These are phyloP conservation scores for Cyanoramphus novaezelandiae DNA, from an alignment of 2,113 vertebrate species.

Conservation along the genomic window DNA sequence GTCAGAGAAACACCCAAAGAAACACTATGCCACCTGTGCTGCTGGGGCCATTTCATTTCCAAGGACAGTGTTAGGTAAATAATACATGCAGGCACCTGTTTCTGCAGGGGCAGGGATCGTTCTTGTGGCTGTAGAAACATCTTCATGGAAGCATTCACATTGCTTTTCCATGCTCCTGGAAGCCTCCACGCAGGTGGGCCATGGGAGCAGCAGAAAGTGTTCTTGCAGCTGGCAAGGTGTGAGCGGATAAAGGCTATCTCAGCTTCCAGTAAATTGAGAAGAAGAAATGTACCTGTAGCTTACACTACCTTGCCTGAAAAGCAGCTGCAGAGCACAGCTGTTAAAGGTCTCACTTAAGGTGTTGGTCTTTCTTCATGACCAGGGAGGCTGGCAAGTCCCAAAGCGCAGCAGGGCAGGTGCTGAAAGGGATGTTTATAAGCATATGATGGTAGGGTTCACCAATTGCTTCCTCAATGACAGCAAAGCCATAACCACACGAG, in stretches of 20 bases:
- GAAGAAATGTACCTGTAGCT: background rate
- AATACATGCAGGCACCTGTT: background rate
- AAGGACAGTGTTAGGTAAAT: background rate
- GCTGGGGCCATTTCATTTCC: rapidly evolving
- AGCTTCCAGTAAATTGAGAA: background rate
- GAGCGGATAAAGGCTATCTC: background rate
- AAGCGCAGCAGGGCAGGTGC: background rate
- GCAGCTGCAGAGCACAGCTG: background rate
- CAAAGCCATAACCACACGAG: rapidly evolving
- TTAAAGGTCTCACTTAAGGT: background rate
- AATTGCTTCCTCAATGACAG: background rate
- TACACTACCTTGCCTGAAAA: background rate
- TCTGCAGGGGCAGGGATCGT: background rate
- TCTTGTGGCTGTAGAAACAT: background rate
- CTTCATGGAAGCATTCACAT: background rate
- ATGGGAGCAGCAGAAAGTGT: background rate
- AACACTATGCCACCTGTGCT: background rate
- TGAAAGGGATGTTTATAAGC: background rate
- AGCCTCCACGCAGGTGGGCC: background rate
- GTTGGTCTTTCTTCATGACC: background rate
- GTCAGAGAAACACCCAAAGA: background rate
- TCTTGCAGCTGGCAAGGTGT: background rate
- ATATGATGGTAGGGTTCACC: background rate
- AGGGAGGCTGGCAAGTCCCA: background rate
- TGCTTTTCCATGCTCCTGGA: background rate